These are phyloP conservation scores for Micromussa lordhowensis DNA, from an alignment of 92 coral and sea anemone genomes.

Conservation along the genomic window DNA sequence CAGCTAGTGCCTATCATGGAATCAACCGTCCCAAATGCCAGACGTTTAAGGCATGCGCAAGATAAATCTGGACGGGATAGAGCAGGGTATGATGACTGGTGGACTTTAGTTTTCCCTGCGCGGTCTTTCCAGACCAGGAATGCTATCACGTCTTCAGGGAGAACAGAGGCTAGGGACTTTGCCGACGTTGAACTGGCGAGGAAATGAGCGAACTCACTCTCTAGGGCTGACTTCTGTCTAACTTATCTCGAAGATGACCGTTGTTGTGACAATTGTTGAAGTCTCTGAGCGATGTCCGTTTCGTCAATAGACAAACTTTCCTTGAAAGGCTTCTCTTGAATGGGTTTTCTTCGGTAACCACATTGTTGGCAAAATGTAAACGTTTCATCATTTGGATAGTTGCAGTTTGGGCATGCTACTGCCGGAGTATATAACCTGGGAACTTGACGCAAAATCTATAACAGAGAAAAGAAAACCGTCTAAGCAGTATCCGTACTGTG, in stretches of 20 bases:
- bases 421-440: too few species aligned
- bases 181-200: background rate
- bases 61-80: background rate
- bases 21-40: slow-evolving; percentile 44
- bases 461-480: too few species aligned
- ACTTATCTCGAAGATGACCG: slow-evolving; percentile 27
- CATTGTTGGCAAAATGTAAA: too few species aligned
- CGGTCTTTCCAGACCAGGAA: slow-evolving; percentile 48
- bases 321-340: too few species aligned
- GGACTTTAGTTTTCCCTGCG: slow-evolving; percentile 27
- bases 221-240: slow-evolving; percentile 46
- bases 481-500: too few species aligned
- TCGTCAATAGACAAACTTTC: slow-evolving; percentile 5
- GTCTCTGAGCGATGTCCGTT: slow-evolving; percentile 1
- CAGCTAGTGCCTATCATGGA: slow-evolving; percentile 30
- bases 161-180: slow-evolving; percentile 12
- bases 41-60: slow-evolving; percentile 15
- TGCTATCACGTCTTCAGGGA: slow-evolving; percentile 33
- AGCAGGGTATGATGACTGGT: slow-evolving; percentile 1
- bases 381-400: slow-evolving; percentile 37
- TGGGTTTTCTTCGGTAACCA: too few species aligned
- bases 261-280: background rate
- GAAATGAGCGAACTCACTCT: slow-evolving; percentile 20
- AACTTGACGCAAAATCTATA: too few species aligned
- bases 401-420: too few species aligned